phyloP scores from a whole-genome alignment of 2,113 vertebrate genomes.

The Siniperca chuatsi region DNA sequence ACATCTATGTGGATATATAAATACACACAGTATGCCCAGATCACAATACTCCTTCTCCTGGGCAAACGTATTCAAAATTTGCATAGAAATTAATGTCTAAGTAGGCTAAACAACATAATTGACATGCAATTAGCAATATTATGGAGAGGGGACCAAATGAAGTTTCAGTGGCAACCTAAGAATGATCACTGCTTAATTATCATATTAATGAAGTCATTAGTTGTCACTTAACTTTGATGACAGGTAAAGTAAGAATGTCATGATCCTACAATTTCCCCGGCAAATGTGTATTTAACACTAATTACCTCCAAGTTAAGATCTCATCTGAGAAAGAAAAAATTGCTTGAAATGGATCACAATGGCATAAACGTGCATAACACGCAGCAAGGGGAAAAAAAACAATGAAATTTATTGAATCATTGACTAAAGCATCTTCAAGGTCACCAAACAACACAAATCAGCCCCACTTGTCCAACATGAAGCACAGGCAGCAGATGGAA shows the following conservation, averaged over 20 bases:
- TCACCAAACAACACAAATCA: conserved; percentile 58
- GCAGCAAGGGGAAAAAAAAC: conserved; percentile 19
- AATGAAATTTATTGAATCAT: conserved; percentile 75
- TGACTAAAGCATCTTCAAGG: conserved; percentile 63
- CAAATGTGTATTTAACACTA: conserved; percentile 68
- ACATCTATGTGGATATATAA: neutral
- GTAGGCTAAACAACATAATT: conserved; percentile 75
- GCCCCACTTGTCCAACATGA: neutral
- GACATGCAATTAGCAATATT: conserved; percentile 80
- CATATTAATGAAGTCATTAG: conserved; percentile 83
- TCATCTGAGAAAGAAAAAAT: conserved; percentile 18
- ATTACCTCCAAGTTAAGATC: conserved; percentile 55
- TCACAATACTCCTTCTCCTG: conserved; percentile 12
- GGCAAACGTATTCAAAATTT: conserved; percentile 65
- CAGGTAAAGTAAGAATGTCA: conserved; percentile 76
- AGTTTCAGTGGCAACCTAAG: conserved; percentile 63
- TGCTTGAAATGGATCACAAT: neutral
- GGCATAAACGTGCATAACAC: conserved; percentile 10
- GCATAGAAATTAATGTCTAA: conserved; percentile 81
- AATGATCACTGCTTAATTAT: conserved; percentile 80
- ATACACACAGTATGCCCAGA: conserved; percentile 1
- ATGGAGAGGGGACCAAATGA: conserved; percentile 69
- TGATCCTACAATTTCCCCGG: conserved; percentile 67
- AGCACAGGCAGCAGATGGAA: conserved; percentile 30
- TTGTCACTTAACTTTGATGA: conserved; percentile 76